phyloP scores from a whole-genome alignment of 1,140 invertebrate species.

The Neodiprion virginianus region DNA sequence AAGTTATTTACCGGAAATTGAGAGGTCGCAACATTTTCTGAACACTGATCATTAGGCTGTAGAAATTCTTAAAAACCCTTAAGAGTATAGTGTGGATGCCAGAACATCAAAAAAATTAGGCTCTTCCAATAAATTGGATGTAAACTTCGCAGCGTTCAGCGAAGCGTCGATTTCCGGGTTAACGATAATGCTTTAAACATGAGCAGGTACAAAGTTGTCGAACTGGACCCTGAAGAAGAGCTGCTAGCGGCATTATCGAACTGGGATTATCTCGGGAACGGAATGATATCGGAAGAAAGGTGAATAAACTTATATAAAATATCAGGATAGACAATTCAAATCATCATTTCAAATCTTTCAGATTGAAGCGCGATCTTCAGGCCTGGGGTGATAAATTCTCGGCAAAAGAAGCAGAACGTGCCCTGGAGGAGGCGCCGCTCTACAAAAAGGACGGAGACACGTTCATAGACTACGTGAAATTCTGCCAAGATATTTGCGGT shows the following conservation, averaged over 20 bases:
- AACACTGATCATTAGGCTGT: no score
- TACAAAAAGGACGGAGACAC: slow-evolving; percentile 58
- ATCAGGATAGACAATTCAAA: no score
- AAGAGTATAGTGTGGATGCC: neutral
- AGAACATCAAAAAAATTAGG: neutral
- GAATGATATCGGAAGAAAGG: slow-evolving; percentile 67
- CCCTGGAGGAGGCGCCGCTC: slow-evolving; percentile 68
- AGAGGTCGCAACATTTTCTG: neutral
- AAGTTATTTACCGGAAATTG: no score
- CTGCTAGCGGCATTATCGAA: slow-evolving; percentile 66
- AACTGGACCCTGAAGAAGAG: slow-evolving; percentile 68
- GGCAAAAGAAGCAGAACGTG: slow-evolving; percentile 65
- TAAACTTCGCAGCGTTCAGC: no score
- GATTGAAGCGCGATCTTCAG: slow-evolving; percentile 68
- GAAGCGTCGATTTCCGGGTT: no score
- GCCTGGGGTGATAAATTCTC: slow-evolving; percentile 68
- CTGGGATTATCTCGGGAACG: slow-evolving; percentile 67
- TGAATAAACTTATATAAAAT: slow-evolving; percentile 31
- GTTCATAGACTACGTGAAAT: slow-evolving; percentile 68
- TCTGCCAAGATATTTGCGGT: slow-evolving; percentile 67
- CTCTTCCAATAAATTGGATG: no score
- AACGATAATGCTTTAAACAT: neutral
- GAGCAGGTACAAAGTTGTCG: slow-evolving; percentile 58
- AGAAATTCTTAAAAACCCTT: no score
- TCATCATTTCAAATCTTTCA: slow-evolving; percentile 36